Evolutionary conservation across 2,113 vertebrate species (phyloP), one percentile per base, ranked within the genome.

Genomic region (Planiliza haematocheilus): DNA sequence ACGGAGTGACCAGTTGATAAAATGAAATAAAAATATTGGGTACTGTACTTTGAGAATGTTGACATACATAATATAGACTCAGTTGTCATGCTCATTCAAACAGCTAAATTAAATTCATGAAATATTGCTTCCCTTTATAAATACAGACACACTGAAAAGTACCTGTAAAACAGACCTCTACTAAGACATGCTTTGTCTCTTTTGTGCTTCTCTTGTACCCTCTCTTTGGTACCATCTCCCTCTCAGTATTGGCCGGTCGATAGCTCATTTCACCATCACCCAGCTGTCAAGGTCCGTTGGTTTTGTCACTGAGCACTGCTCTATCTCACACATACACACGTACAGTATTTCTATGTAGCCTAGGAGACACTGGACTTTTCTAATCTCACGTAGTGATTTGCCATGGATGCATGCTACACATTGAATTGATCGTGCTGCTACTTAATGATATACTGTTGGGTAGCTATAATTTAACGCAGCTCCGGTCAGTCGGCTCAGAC

Each of bases 221-320:
- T 62, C 70, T 18, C 12, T 39, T 34, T n/a, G n/a, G n/a, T n/a
- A n/a, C n/a, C n/a, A n/a, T 58, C 55, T 14, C 18, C 37, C 42
- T 55, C 18, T 21, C 20, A 6, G 20, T 51, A n/a, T 0, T 10
- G 16, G 62, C 4, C 0, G 63, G 56, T 88, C 74, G 64, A 89
- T 84, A 74, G 63, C 72, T 85, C 79, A 91, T 88, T 86, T 86
- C 48, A 37, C 48, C 73, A 48, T 67, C 37, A 73, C 60, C 43
- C 36, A 38, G 18, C 73, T 55, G 74, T 84, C 85, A 80, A 49
- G 78, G 61, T 79, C 49, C 18, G 65, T 57, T 42, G 67, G 38
- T 69, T 81, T 52, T 68, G 48, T 70, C 70, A 20, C 43, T 24
- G 49, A 69, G 52, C 58, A 46, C 58, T 56, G 18, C 46, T 58